Percentiles rank a stretch among this genome's conserved stretches.
These are phyloP conservation scores for Calyptommatus sinebrachiatus DNA, from an alignment of 2,113 vertebrate genomes.

Conservation along the genomic window DNA sequence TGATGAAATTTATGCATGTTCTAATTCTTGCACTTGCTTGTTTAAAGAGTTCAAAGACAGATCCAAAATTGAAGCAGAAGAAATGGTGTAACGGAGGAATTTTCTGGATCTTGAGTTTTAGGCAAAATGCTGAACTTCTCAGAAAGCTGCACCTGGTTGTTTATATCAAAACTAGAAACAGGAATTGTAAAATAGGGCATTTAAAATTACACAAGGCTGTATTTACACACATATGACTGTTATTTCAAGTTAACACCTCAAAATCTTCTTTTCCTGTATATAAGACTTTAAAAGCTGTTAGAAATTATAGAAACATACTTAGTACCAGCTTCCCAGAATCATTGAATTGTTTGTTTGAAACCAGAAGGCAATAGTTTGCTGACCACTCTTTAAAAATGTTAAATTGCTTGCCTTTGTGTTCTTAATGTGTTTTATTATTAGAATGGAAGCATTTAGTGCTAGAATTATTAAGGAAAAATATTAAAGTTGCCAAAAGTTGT, in stretches of 20 bases:
- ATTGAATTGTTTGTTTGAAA: conserved; percentile 9
- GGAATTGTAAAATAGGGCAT: conserved; percentile 9
- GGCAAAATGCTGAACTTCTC: not conserved
- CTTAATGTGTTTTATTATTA: conserved; percentile 14
- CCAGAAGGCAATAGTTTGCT: not conserved
- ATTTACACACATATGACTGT: conserved; percentile 20
- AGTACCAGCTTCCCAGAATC: not conserved
- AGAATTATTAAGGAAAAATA: conserved; percentile 15
- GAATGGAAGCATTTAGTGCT: conserved; percentile 16
- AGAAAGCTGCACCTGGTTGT: conserved; percentile 2
- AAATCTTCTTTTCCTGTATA: conserved; percentile 20
- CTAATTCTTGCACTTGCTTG: conserved; percentile 34
- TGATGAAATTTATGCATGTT: conserved; percentile 36
- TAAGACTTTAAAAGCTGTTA: conserved; percentile 6
- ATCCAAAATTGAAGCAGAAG: not conserved
- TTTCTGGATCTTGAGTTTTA: not conserved
- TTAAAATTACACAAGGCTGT: conserved; percentile 24
- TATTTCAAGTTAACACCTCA: conserved; percentile 3
- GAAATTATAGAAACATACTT: not conserved
- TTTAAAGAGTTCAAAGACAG: conserved; percentile 31
- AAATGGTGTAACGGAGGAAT: not conserved
- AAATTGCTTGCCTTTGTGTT: conserved; percentile 12
- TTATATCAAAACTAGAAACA: not conserved
- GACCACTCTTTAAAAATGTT: not conserved
- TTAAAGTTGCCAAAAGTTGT: conserved; percentile 9